These are phyloP conservation scores for Coranthus polyacanthus DNA, from an alignment of 2,797 vertebrate species.

Conservation along the genomic window DNA sequence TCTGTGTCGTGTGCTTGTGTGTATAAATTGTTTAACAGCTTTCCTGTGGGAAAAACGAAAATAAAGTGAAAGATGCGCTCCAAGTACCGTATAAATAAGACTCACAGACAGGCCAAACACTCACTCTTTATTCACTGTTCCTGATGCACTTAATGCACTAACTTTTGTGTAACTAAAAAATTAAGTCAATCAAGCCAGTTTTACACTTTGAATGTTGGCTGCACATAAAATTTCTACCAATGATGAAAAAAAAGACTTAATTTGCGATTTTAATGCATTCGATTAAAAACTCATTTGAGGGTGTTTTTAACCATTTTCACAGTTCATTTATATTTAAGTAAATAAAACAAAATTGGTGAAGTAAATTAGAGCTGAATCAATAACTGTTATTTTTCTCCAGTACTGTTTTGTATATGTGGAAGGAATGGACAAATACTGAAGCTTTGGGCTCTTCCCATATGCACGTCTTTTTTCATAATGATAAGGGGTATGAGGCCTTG, in stretches of 20 bases:
- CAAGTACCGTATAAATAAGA: constrained; percentile 1
- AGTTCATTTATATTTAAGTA: constrained; percentile 25
- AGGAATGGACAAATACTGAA: background rate
- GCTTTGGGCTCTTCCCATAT: background rate
- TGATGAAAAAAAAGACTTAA: constrained; percentile 17
- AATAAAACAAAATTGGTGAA: constrained; percentile 25
- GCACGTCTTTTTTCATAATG: constrained; percentile 2
- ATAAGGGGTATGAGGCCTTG: background rate
- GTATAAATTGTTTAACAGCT: background rate
- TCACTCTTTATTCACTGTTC: background rate
- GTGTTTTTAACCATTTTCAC: constrained; percentile 18
- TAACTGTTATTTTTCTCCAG: background rate
- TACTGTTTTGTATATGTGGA: too few species aligned
- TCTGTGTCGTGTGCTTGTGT: background rate
- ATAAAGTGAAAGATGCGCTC: too few species aligned
- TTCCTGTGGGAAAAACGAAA: background rate
- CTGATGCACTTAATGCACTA: background rate
- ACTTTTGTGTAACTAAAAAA: background rate
- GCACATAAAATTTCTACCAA: background rate
- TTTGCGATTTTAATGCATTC: constrained; percentile 24
- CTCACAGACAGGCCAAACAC: background rate
- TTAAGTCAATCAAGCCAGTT: constrained; percentile 3
- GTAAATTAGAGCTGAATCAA: constrained; percentile 29
- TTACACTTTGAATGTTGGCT: constrained; percentile 11
- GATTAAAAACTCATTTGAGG: constrained; percentile 8